Base-by-base conservation (phyloP, 1,140 invertebrate species). In the Acromyrmex charruanus region DNA sequence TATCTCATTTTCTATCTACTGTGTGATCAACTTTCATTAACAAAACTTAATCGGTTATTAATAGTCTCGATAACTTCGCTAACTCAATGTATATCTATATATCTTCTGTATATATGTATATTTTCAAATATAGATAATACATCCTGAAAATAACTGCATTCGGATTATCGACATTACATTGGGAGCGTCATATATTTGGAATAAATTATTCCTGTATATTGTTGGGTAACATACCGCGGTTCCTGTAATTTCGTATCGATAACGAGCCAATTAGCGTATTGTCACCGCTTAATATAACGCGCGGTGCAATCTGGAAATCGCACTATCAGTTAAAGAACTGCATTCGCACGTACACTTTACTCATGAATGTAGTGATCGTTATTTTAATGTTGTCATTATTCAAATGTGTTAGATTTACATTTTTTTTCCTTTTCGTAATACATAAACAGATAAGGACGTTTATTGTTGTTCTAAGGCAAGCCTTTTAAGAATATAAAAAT, bases 261-360 rank as follows among this genome's bases (percentile, higher is more conserved):
- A 87, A 87, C 79, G 89, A 90, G 66, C 89, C 88, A 90, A 90
- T 90, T 90, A 90, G 61, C 74, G 79, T 69, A 87, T 90, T 87
- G 85, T 89, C 88, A 39, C 31, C 25, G 68, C n/a, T 63, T 87
- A 44, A 61, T 77, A 77, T 58, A 87, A 90, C 68, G 21, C 28
- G 66, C 31, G 2, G 21, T 39, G 71, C 84, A 71, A 86, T 87
- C 68, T 65, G n/a, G 35, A 53, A 65, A 49, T 80, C 74, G 88
- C 31, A 77, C 85, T 71, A 81, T 85, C 84, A 28, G 16, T 63
- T 51, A 63, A 88, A 79, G 75, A 68, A 44, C 2, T 44, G 44
- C 10, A 71, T 31, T 65, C 49, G 18, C 44, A 44, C 14, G 21
- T 28, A 44, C 55, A 12, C 71, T 55, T 74, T 53, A n/a, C 14